Conservation (phyloP, 2,888 invertebrate species). For the Girardia tigrina region DNA sequence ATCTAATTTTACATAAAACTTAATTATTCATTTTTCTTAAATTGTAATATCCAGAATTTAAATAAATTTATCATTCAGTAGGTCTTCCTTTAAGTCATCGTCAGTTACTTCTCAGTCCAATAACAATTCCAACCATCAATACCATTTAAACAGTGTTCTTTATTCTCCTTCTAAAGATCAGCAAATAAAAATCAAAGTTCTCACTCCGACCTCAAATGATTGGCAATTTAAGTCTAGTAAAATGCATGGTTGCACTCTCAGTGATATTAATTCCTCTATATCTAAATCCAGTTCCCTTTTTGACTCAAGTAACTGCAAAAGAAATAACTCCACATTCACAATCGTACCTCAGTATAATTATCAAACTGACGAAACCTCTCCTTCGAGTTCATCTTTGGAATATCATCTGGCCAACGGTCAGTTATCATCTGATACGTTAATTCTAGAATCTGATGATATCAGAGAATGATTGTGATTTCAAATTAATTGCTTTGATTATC, state of each 20-base stretch:
- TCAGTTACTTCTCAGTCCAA: neutral
- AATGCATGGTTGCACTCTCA: conserved; percentile 7
- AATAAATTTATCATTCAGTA: too few species aligned
- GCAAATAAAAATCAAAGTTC: conserved; percentile 4
- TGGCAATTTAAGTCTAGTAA: conserved; percentile 3
- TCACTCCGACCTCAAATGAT: neutral
- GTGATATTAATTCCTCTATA: neutral
- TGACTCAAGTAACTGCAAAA: neutral
- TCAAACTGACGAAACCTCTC: conserved; percentile 16
- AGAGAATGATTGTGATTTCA: neutral
- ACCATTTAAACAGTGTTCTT: neutral
- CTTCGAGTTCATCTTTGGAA: conserved; percentile 5
- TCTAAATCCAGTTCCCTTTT: neutral
- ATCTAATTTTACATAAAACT: too few species aligned
- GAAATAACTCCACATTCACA: neutral
- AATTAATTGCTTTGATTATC: neutral
- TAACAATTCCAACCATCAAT: conserved; percentile 5
- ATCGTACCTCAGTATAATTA: conserved; percentile 15
- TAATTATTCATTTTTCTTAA: too few species aligned
- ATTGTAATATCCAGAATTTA: too few species aligned
- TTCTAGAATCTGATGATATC: conserved; percentile 8
- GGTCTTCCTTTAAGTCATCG: conserved; percentile 13
- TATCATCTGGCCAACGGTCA: conserved; percentile 19
- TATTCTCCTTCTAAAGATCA: conserved; percentile 13
- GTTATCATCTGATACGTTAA: neutral